Base-by-base conservation (phyloP, 2,113 vertebrate species). In the Glareola pratincola region DNA sequence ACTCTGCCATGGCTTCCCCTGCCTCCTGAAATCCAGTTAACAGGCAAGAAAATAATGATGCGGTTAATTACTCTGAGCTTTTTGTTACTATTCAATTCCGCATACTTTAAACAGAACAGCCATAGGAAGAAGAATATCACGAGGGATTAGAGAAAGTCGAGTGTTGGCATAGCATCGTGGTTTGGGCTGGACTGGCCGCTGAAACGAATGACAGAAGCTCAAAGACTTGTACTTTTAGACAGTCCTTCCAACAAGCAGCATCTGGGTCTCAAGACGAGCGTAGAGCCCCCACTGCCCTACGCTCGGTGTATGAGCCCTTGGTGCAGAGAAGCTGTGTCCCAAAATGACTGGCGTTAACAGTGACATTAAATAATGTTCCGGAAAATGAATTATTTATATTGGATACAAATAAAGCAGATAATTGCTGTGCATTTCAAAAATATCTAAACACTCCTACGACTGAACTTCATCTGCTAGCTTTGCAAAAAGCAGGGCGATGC, bases 191-290 rank as follows among this genome's bases (percentile, higher is more conserved):
- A 48, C 47, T 22, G 47, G 47, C 47, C 47, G 22, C 47, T 21
- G 21, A 22, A 48, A 48, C 11, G 22, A 22, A 48, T 10, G 47
- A 48, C 47, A 48, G 21, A 48, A 5, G 47, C 47, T 48, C 3
- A 0, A 5, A 51, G 23, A 43, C 15, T 36, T 24, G 0, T 0
- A 22, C 24, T 79, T 76, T 20, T 4, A 50, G 27, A 14, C 6
- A n/a, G 56, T 68, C 21, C 59, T 92, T 56, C 34, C 21, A 72
- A 71, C 50, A 67, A 74, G 63, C 78, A 90, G 66, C 75, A 88
- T 2, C 75, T 54, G 45, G 73, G 78, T 92, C 69, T 89, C 89
- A 71, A 16, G 4, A 0, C 2, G 23, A 59, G 6, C 27, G 43
- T 0, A 6, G 30, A 78, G 62, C 85, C 37, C 41, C 59, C 59